Conservation (phyloP, 1,140 invertebrate species). For the Drosophila arawakana region DNA sequence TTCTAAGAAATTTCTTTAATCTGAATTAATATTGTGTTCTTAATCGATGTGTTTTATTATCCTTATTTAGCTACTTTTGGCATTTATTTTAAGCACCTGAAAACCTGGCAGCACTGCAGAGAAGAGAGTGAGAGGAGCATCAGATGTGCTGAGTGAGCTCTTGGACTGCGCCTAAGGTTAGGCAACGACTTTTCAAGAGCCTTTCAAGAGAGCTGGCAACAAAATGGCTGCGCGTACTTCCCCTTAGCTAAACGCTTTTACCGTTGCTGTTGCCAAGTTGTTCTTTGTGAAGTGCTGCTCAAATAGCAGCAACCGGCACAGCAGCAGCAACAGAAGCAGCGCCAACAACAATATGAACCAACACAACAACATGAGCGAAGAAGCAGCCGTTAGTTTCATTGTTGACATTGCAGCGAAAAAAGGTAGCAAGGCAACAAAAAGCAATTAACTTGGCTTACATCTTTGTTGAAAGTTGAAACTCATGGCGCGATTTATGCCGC, state of each 20-base stretch:
- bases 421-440: constrained; percentile 68
- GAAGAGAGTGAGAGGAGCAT: neutral
- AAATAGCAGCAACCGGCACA: constrained; percentile 66
- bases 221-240: constrained; percentile 68
- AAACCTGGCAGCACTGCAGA: no score
- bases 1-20: no score
- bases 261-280: constrained; percentile 72
- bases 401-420: constrained; percentile 71
- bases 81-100: no score
- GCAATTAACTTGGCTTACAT: constrained; percentile 83
- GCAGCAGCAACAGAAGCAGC: constrained; percentile 41
- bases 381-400: constrained; percentile 73
- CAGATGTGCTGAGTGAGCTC: constrained; percentile 22
- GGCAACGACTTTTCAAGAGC: constrained; percentile 56
- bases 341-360: neutral
- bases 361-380: constrained; percentile 22
- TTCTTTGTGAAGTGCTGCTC: constrained; percentile 79
- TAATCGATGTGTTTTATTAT: no score
- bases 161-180: constrained; percentile 57
- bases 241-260: constrained; percentile 56
- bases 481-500: constrained; percentile 79
- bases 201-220: constrained; percentile 56
- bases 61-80: no score
- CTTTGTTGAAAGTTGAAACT: constrained; percentile 80
- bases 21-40: no score